A percentile compares a stretch with the other conserved stretches of the same genome.
Evolutionary conservation across 2,888 invertebrate genomes (phyloP).

Genomic region (Lasioglossum vierecki): DNA sequence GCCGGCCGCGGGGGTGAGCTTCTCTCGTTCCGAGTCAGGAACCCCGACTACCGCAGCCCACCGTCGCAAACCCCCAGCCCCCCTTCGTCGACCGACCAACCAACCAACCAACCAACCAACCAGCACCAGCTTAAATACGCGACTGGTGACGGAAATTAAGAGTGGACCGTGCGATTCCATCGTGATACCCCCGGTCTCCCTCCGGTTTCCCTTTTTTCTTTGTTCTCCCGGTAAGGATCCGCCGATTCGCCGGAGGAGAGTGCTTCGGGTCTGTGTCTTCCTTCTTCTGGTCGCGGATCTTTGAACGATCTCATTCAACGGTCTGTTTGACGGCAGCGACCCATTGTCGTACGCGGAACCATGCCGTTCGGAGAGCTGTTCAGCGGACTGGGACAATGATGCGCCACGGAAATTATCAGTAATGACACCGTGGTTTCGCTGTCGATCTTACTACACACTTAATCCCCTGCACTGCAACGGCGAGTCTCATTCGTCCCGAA

Average conservation of each 20-base stretch:
- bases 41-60: constrained; percentile 21
- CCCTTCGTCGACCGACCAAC: background rate
- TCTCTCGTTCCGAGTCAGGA: constrained; percentile 37
- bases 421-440: background rate
- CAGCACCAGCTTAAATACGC: constrained; percentile 50
- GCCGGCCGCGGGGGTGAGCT: constrained; percentile 42
- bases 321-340: background rate
- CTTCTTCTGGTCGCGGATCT: background rate
- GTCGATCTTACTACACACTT: background rate
- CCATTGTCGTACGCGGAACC: background rate
- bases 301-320: constrained; percentile 4
- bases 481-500: too few species aligned
- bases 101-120: background rate
- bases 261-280: background rate
- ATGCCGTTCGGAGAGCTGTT: background rate
- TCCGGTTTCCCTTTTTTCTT: constrained; percentile 3
- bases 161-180: constrained; percentile 52
- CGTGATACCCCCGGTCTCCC: constrained; percentile 24
- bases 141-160: constrained; percentile 63
- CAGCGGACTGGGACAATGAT: background rate
- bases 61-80: constrained; percentile 32
- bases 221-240: constrained; percentile 1
- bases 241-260: background rate
- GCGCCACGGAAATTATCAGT: constrained; percentile 2
- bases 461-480: too few species aligned